A percentile compares a stretch with the other conserved stretches of the same genome.
Evolutionary conservation across 1,140 invertebrate species (phyloP).

Genomic region (Drosophila aff.): DNA sequence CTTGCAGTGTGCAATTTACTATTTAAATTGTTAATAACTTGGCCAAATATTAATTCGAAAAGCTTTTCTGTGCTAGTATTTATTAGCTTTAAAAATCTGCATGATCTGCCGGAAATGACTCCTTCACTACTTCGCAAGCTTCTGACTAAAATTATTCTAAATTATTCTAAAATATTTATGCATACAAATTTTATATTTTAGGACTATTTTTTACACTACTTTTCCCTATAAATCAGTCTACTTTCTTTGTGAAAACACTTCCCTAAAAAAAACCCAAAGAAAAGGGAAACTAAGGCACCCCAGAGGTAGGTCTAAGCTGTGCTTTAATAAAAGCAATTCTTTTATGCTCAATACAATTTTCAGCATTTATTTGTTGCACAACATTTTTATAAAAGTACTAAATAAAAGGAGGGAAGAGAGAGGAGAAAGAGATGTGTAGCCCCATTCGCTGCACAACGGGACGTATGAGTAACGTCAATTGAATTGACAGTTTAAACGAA

Average conservation of each 20-base stretch:
- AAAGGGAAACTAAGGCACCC: background rate
- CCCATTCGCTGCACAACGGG: conserved; percentile 67
- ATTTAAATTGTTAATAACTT: too few relatives aligned
- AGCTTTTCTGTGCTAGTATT: too few relatives aligned
- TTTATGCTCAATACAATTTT: conserved; percentile 11
- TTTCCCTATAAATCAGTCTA: background rate
- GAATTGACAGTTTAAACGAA: conserved; percentile 78
- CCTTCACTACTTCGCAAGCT: too few relatives aligned
- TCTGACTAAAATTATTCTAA: too few relatives aligned
- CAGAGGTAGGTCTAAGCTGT: too few relatives aligned
- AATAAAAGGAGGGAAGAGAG: conserved; percentile 1
- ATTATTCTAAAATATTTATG: too few relatives aligned
- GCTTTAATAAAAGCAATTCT: background rate
- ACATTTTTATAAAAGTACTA: conserved; percentile 26
- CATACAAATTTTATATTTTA: too few relatives aligned
- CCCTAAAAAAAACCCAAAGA: background rate
- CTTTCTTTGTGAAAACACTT: background rate
- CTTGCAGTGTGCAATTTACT: too few relatives aligned
- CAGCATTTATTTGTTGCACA: conserved; percentile 31
- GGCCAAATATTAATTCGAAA: too few relatives aligned
- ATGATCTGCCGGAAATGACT: too few relatives aligned
- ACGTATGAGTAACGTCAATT: conserved; percentile 81
- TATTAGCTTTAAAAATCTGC: too few relatives aligned
- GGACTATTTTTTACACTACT: background rate
- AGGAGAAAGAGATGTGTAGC: conserved; percentile 5